These are phyloP conservation scores for Trichoplax adhaerens DNA, from an alignment of 37 sponge, comb jelly and placozoan genomes.

Conservation along the genomic window DNA sequence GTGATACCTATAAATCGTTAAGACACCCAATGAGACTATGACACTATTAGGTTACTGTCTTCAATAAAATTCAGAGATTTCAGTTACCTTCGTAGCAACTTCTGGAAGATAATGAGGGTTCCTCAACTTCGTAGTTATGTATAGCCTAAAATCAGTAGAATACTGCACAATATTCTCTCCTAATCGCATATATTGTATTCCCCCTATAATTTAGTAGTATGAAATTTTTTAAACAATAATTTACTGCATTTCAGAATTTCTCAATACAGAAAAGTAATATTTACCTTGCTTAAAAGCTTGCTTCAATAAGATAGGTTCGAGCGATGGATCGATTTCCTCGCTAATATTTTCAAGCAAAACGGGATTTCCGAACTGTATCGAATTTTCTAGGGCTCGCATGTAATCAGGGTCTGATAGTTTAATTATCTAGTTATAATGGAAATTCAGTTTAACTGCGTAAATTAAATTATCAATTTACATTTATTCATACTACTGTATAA, in stretches of 20 bases:
- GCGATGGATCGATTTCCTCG: constrained; percentile 94
- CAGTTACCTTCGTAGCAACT: constrained; percentile 69
- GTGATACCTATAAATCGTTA: constrained; percentile 16
- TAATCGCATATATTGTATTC: constrained; percentile 87
- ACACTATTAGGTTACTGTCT: no score
- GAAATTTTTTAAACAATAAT: neutral
- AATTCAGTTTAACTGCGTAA: neutral
- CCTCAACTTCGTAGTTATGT: constrained; percentile 93
- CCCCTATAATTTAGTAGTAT: constrained; percentile 21
- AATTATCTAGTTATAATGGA: constrained; percentile 42
- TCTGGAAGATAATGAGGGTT: constrained; percentile 99
- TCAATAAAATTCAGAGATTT: neutral
- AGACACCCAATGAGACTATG: no score
- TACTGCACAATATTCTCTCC: constrained; percentile 93
- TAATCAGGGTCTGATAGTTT: constrained; percentile 90
- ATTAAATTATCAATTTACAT: neutral
- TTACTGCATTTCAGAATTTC: neutral
- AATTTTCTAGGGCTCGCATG: constrained; percentile 94
- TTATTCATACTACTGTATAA: neutral
- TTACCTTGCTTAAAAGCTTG: constrained; percentile 98
- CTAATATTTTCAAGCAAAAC: constrained; percentile 95
- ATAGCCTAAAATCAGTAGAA: constrained; percentile 85
- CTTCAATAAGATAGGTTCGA: constrained; percentile 93
- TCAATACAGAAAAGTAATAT: neutral
- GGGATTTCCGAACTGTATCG: constrained; percentile 95